These are phyloP conservation scores for Saguinus midas DNA, from an alignment of 2,113 vertebrate species.

Conservation along the genomic window DNA sequence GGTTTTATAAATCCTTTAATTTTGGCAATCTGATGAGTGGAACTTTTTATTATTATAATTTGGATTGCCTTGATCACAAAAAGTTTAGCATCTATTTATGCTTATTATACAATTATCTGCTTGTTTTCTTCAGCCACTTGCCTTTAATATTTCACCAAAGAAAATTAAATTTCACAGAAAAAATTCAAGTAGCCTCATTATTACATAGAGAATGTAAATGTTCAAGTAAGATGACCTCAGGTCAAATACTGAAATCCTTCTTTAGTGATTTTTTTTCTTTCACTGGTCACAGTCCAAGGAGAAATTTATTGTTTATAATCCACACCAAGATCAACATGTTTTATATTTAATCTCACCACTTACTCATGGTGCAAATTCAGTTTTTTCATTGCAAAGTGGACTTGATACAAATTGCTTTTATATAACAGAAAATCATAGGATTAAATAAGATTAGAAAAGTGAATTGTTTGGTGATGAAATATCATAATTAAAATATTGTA, in stretches of 20 bases:
- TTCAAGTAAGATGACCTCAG: not conserved
- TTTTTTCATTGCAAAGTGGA: not conserved
- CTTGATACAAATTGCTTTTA: not conserved
- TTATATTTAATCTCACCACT: not conserved
- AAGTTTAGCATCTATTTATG: not conserved
- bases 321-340: accelerated
- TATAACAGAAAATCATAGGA: not conserved
- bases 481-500: not conserved
- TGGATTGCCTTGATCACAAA: not conserved
- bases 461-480: not conserved
- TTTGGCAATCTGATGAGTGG: not conserved
- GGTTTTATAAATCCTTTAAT: not conserved
- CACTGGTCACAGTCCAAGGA: not conserved
- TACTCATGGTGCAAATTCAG: not conserved
- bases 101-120: not conserved
- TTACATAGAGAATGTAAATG: not conserved
- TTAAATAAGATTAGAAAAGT: not conserved
- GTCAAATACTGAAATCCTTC: not conserved
- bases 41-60: not conserved
- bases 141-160: not conserved
- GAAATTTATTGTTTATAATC: not conserved
- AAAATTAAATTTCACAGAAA: not conserved
- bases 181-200: not conserved
- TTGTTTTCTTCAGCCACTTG: not conserved
- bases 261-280: not conserved